Conservation (phyloP, 1,140 invertebrate genomes). For the Cecropterus lyciades region DNA sequence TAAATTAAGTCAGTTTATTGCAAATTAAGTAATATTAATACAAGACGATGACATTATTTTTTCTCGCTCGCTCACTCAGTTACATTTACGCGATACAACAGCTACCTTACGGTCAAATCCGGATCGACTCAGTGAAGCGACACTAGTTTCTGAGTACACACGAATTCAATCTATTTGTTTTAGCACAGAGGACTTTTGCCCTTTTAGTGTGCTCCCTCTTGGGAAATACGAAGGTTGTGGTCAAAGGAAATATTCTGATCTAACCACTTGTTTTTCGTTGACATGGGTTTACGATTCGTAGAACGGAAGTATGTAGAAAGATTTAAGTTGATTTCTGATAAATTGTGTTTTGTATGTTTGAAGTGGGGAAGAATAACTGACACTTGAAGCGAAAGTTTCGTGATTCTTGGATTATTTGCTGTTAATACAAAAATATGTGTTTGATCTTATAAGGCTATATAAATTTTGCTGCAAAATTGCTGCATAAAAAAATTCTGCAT, state of each 20-base stretch:
- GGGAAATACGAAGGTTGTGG: constrained; percentile 24
- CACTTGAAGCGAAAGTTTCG: too few relatives aligned
- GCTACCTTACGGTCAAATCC: not conserved
- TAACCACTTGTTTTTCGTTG: constrained; percentile 14
- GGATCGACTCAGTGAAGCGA: constrained; percentile 5
- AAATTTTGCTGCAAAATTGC: too few relatives aligned
- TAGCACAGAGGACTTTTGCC: constrained; percentile 29
- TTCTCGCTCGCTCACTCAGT: not conserved
- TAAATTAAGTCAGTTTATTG: too few relatives aligned
- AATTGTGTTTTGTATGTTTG: too few relatives aligned
- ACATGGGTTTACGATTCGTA: not conserved
- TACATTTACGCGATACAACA: not conserved
- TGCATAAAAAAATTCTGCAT: too few relatives aligned
- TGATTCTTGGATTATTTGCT: too few relatives aligned
- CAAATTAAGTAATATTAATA: too few relatives aligned
- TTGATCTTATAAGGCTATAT: too few relatives aligned
- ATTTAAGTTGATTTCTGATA: too few relatives aligned
- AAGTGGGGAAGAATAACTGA: too few relatives aligned
- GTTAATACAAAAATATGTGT: too few relatives aligned
- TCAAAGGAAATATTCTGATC: constrained; percentile 18
- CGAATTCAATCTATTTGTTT: constrained; percentile 33
- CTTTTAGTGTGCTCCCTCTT: constrained; percentile 12
- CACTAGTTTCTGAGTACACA: constrained; percentile 16
- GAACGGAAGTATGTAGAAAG: not conserved
- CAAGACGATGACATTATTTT: too few relatives aligned